A percentile compares a stretch with the other conserved stretches of the same genome.
Evolutionary conservation across 2,797 vertebrate genomes (phyloP).

Genomic region (Clarias laeviceps): DNA sequence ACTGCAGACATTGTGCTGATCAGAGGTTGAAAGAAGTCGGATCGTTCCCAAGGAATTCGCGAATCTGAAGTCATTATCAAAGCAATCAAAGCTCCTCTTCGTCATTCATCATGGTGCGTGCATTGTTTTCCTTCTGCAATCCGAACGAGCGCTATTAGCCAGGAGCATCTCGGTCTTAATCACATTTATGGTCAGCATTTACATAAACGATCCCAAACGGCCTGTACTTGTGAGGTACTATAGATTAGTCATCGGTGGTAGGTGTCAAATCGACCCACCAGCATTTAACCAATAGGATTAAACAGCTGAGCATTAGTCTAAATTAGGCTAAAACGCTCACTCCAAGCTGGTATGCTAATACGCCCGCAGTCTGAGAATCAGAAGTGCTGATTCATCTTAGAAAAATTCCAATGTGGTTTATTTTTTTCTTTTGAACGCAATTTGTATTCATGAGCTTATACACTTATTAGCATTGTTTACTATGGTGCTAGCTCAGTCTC

Average conservation of each 20-base stretch:
- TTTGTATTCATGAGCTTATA: slow-evolving; percentile 23
- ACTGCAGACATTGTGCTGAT: slow-evolving; percentile 6
- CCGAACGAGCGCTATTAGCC: slow-evolving; percentile 7
- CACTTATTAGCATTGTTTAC: slow-evolving; percentile 29
- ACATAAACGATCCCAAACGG: slow-evolving; percentile 32
- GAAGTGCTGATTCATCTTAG: slow-evolving; percentile 34
- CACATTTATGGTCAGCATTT: slow-evolving; percentile 37
- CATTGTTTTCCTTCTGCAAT: background rate
- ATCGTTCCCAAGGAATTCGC: background rate
- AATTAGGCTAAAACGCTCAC: slow-evolving; percentile 32
- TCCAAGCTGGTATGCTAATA: slow-evolving; percentile 22
- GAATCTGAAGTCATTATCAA: background rate
- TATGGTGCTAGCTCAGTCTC: background rate
- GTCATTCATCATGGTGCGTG: background rate
- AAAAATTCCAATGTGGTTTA: slow-evolving; percentile 12
- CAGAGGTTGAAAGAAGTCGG: background rate
- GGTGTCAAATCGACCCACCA: background rate
- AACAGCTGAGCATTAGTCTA: slow-evolving; percentile 39
- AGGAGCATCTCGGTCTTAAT: slow-evolving; percentile 25
- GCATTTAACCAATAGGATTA: background rate
- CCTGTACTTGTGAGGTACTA: slow-evolving; percentile 17
- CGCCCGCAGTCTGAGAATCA: slow-evolving; percentile 18
- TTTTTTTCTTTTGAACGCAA: slow-evolving; percentile 2
- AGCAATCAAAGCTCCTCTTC: background rate
- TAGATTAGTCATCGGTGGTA: slow-evolving; percentile 23